Conservation (phyloP, 2,797 vertebrate genomes). For the Potorous gilbertii region DNA sequence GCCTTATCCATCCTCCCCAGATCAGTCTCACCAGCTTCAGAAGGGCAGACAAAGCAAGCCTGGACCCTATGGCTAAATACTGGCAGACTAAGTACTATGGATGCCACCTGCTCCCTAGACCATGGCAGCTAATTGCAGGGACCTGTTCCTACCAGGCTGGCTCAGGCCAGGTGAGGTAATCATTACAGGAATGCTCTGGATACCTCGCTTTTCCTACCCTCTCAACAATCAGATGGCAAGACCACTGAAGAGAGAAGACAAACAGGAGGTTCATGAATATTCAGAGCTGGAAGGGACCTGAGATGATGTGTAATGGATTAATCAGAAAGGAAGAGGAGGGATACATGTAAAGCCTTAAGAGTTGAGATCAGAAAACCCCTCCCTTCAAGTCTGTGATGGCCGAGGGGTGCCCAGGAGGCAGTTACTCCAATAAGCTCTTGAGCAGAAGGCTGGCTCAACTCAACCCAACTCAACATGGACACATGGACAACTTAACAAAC, state of each 20-base stretch:
- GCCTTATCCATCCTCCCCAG: neutral
- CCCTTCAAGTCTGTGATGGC: rapidly evolving
- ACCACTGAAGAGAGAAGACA: neutral
- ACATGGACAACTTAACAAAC: neutral
- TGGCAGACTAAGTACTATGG: neutral
- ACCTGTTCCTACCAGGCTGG: neutral
- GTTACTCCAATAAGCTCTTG: neutral
- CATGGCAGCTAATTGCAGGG: neutral
- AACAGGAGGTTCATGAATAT: neutral
- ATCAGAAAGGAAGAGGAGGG: neutral
- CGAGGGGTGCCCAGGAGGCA: neutral
- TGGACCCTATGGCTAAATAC: conserved; percentile 9
- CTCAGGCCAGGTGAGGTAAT: neutral
- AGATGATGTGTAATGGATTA: neutral
- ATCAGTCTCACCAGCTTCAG: neutral
- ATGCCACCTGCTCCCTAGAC: conserved; percentile 31
- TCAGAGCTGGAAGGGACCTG: neutral
- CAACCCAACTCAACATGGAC: neutral
- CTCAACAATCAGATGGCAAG: neutral
- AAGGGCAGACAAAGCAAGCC: neutral
- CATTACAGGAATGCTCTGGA: neutral
- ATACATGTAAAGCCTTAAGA: neutral
- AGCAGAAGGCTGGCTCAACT: neutral
- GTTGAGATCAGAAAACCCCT: rapidly evolving
- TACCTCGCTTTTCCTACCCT: rapidly evolving